phyloP scores from a whole-genome alignment of 64 coral and sea anemone species.

The Cladopsammia gracilis region DNA sequence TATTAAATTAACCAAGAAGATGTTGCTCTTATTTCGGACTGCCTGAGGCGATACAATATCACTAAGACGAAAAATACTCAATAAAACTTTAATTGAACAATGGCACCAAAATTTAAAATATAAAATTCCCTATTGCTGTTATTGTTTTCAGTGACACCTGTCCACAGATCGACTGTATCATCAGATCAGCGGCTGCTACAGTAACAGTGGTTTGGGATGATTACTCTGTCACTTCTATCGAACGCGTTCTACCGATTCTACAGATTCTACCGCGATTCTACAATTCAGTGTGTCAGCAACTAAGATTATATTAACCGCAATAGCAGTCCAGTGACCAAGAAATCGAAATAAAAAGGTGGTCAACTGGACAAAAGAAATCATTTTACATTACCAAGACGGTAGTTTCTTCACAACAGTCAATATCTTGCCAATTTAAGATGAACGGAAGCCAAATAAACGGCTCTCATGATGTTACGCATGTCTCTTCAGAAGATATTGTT shows the following conservation, averaged over 20 bases:
- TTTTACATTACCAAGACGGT: too few species aligned
- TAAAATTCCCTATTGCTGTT: background rate
- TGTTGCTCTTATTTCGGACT: background rate
- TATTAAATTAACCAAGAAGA: background rate
- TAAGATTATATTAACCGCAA: too few species aligned
- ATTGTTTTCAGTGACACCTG: constrained; percentile 21
- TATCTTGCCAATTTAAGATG: background rate
- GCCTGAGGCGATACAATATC: background rate
- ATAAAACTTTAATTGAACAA: background rate
- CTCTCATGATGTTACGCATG: background rate
- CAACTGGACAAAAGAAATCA: background rate
- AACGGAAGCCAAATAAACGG: background rate
- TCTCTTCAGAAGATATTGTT: background rate
- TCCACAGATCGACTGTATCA: background rate
- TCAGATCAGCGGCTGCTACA: background rate
- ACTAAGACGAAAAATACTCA: background rate
- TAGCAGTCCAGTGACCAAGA: too few species aligned
- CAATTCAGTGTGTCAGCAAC: too few species aligned
- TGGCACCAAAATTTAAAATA: background rate
- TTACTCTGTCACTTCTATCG: too few species aligned
- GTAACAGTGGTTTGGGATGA: too few species aligned
- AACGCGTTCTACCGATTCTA: too few species aligned
- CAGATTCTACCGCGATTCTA: too few species aligned
- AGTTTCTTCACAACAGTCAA: too few species aligned
- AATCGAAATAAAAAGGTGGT: background rate